Percentiles rank a stretch among this genome's conserved stretches.
Evolutionary conservation across 2,113 vertebrate species (phyloP).

Genomic region (Lates calcarifer): DNA sequence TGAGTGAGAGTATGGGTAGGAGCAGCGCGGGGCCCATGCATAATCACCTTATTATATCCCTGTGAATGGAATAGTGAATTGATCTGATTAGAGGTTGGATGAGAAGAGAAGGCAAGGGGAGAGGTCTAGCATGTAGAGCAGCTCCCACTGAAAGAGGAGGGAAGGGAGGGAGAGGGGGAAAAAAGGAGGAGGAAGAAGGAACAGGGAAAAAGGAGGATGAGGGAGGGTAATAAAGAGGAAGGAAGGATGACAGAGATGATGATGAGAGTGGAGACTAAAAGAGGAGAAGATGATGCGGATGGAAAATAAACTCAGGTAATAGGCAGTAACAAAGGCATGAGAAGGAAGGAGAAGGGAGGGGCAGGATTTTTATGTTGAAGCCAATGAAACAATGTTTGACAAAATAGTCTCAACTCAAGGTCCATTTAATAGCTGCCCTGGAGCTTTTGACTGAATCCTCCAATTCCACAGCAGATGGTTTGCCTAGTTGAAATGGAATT

Average conservation of each 20-base stretch:
- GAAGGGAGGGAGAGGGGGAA: not conserved
- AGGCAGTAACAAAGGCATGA: not conserved
- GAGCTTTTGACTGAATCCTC: not conserved
- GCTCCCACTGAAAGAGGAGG: conserved; percentile 30
- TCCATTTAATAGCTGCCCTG: not conserved
- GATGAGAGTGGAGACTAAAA: not conserved
- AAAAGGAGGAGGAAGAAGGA: conserved; percentile 4
- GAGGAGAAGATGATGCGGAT: not conserved
- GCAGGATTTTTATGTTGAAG: not conserved
- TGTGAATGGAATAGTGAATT: conserved; percentile 79
- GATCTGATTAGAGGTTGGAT: conserved; percentile 79
- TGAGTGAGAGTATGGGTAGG: conserved; percentile 24
- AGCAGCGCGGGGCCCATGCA: conserved; percentile 63
- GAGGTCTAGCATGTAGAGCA: conserved; percentile 59
- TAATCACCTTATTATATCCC: conserved; percentile 85
- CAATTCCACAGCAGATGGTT: not conserved
- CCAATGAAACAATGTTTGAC: not conserved
- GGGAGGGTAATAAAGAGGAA: not conserved
- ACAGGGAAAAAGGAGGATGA: not conserved
- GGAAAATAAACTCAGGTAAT: not conserved
- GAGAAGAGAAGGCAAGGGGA: conserved; percentile 52
- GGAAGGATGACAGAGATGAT: not conserved
- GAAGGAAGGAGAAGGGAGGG: not conserved
- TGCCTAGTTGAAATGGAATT: not conserved
- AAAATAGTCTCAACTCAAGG: not conserved